Percentiles rank a stretch among this genome's conserved stretches.
phyloP scores from a whole-genome alignment of 2,888 invertebrate species.

The Belgica antarctica region DNA sequence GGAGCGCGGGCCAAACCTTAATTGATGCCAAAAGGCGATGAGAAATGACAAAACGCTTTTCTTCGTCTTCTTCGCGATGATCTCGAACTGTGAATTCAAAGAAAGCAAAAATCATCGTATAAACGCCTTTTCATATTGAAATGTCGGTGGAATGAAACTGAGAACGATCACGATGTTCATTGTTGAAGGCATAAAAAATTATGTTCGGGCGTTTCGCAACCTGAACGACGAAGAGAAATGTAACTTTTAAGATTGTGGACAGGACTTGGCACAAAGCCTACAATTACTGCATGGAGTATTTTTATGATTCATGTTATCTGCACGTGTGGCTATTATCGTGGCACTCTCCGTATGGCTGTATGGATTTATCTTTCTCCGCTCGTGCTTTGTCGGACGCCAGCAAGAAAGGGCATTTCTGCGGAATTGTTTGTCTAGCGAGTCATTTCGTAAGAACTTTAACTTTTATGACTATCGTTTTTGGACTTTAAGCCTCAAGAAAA shows the following conservation, averaged over 20 bases:
- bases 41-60: background rate
- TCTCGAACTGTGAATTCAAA: background rate
- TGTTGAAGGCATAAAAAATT: background rate
- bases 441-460: constrained; percentile 1
- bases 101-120: constrained; percentile 10
- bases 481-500: no score
- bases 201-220: constrained; percentile 23
- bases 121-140: constrained; percentile 1
- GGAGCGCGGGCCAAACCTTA: constrained; percentile 47
- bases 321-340: background rate
- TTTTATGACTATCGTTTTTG: constrained; percentile 5
- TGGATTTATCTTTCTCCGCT: background rate
- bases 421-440: no score
- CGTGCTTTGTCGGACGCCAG: constrained; percentile 14
- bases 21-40: constrained; percentile 19
- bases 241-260: constrained; percentile 14
- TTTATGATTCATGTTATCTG: constrained; percentile 21
- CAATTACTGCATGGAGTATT: background rate
- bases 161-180: constrained; percentile 4
- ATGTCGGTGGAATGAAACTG: constrained; percentile 15
- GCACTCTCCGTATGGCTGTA: background rate
- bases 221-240: background rate
- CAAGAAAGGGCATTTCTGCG: background rate
- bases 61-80: background rate
- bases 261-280: background rate